Percentiles rank a stretch among this genome's conserved stretches.
Conservation (phyloP, 2,113 vertebrate species). For the Cricetomys ansorgei region DNA sequence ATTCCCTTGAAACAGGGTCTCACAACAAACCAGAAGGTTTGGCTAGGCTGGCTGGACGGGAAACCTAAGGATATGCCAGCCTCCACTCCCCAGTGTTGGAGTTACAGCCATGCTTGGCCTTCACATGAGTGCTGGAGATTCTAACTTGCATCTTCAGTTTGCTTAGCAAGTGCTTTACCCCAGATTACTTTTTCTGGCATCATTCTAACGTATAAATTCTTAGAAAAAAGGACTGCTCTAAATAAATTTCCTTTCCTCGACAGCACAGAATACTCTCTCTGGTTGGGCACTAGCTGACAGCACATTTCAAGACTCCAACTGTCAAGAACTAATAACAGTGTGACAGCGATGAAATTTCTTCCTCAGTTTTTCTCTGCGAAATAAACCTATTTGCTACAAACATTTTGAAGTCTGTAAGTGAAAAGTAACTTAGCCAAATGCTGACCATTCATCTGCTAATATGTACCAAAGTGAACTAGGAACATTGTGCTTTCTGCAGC, state of each 20-base stretch:
- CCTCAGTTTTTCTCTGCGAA: conserved; percentile 40
- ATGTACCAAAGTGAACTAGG: background rate
- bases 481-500: conserved; percentile 48
- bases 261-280: background rate
- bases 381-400: conserved; percentile 26
- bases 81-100: background rate
- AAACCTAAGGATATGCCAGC: background rate
- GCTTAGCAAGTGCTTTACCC: background rate
- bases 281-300: background rate
- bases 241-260: conserved; percentile 35
- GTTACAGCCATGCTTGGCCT: background rate
- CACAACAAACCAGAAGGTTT: background rate
- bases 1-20: background rate
- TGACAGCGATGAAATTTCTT: conserved; percentile 10
- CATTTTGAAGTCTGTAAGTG: conserved; percentile 15
- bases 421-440: conserved; percentile 40
- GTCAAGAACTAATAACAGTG: conserved; percentile 39
- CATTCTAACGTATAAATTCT: conserved; percentile 22
- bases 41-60: background rate
- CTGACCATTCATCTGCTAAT: conserved; percentile 44
- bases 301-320: conserved; percentile 44
- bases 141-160: background rate
- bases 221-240: background rate
- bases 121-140: no score
- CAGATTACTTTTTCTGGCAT: background rate